A percentile compares a stretch with the other conserved stretches of the same genome.
Conservation (phyloP, 2,797 vertebrate genomes). For the Phalanger gymnotis region DNA sequence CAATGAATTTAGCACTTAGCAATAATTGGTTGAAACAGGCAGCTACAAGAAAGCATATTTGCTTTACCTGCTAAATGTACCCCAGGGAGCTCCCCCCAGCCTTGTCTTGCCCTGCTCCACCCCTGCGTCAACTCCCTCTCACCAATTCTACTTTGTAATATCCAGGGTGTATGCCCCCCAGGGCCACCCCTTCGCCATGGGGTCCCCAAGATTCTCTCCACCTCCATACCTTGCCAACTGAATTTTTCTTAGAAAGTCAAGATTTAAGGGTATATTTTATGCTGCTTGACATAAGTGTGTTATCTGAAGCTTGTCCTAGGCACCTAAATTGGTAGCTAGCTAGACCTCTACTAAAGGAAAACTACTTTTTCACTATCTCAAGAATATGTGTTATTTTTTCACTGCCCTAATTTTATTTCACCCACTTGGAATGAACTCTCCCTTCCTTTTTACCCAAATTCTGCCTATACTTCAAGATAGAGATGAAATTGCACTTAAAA, state of each 20-base stretch:
- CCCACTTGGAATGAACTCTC: neutral
- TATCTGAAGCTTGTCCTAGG: neutral
- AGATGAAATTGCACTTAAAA: neutral
- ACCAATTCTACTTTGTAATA: neutral
- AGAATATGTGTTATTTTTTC: neutral
- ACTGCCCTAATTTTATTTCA: neutral
- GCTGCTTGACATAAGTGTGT: neutral
- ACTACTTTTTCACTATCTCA: neutral
- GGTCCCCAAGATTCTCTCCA: neutral
- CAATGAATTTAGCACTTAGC: neutral
- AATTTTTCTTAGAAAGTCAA: neutral
- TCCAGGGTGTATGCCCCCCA: neutral
- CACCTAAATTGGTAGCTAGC: neutral
- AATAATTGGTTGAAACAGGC: neutral
- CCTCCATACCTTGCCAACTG: neutral
- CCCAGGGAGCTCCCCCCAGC: neutral
- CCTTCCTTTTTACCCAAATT: neutral
- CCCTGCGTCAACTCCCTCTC: neutral
- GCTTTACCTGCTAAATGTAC: neutral
- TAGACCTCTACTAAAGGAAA: neutral
- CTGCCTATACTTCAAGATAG: neutral
- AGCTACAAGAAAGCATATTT: neutral
- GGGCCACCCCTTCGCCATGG: no score
- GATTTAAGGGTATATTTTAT: neutral
- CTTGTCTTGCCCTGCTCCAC: neutral